Conservation (phyloP, 2,113 vertebrate species). For the Notiomystis cincta region DNA sequence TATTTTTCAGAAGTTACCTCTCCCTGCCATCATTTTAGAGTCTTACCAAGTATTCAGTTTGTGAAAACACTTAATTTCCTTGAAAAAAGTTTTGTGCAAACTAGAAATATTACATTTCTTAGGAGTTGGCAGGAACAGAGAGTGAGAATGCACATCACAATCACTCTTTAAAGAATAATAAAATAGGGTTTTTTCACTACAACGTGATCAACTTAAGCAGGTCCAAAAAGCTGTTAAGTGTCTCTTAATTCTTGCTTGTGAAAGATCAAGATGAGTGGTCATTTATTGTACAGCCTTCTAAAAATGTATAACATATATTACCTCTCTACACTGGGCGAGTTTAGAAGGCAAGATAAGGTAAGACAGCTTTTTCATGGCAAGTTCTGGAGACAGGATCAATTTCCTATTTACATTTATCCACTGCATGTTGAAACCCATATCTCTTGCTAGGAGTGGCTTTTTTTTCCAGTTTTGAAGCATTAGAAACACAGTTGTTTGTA, state of each 20-base stretch:
- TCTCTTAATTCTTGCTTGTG: neutral
- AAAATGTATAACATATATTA: neutral
- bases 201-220: neutral
- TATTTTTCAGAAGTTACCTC: neutral
- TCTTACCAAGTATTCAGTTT: neutral
- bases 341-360: neutral
- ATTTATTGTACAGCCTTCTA: neutral
- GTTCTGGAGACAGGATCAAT: neutral
- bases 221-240: neutral
- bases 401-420: neutral
- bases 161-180: neutral
- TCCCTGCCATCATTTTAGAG: neutral
- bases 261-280: neutral
- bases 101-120: neutral
- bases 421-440: neutral
- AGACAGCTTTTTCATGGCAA: neutral
- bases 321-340: neutral
- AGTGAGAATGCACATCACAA: neutral
- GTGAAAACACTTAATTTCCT: neutral
- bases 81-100: neutral
- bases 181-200: neutral
- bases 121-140: neutral
- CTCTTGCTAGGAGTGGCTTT: rapidly evolving
- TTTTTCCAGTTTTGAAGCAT: neutral
- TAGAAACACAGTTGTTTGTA: neutral